Base-by-base conservation (phyloP, 2,797 vertebrate genomes). In the Hafferia zeledoni region DNA sequence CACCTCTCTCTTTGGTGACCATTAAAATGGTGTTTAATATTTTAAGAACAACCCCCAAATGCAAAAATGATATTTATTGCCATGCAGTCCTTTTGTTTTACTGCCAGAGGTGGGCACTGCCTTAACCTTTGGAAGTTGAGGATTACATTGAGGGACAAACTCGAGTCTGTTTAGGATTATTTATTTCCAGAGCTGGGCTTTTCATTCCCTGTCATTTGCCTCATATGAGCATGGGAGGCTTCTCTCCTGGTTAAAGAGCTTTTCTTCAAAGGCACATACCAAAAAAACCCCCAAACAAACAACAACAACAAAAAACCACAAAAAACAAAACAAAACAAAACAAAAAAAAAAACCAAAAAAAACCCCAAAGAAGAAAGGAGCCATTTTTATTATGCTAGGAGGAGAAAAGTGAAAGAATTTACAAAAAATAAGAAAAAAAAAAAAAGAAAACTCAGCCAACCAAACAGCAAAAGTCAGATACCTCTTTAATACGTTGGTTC, bases 401-500 rank as follows among this genome's bases (percentile, higher is more conserved):
- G 86, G 53, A 74, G 76, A 93, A 83, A 59, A 80, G 67, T n/a
- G 61, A 78, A 72, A 61, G 13, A 31, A 88, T 44, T 13, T 59
- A 67, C 71, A 17, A 11, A 33, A 56, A 39, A n/a, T n/a, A n/a
- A n/a, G n/a, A 15, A 14, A 39, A 39, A 41, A 41, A 41, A 41
- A 41, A 41, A 41, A 5, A 92, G 64, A 63, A n/a, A 1, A 1
- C 1, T 4, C 23, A 17, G 18, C 30, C n/a, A 59, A 49, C 39
- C 35, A 52, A 37, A 20, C 22, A 64, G 30, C 27, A 52, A 35
- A 39, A 16, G 24, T 35, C 61, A 55, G 67, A 13, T 91, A 95
- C 64, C 80, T 92, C 95, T 90, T 72, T 69, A 87, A 71, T 88
- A 63, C 82, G 55, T 81, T 90, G 85, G 90, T 93, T 96, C 69